Evolutionary conservation across 2,888 invertebrate genomes (phyloP).

Genomic region (Parthenolecanium corni): DNA sequence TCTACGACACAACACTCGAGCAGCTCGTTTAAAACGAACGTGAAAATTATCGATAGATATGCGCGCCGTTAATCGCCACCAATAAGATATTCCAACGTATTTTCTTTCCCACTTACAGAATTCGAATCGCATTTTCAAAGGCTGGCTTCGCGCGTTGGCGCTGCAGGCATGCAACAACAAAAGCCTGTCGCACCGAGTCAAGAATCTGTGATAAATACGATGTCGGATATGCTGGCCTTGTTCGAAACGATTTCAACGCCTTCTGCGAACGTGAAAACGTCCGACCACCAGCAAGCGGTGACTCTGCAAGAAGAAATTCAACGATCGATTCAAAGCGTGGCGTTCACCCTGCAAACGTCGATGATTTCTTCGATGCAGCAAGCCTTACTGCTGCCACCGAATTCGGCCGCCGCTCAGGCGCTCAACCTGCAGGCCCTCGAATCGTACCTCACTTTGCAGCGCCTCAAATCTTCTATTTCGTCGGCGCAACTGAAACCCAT

Average conservation of each 20-base stretch:
- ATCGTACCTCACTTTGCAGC: conserved; percentile 71
- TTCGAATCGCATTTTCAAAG: too few species aligned
- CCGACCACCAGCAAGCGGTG: not conserved
- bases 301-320: conserved; percentile 37
- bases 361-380: conserved; percentile 75
- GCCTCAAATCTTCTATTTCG: conserved; percentile 20
- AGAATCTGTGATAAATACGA: conserved; percentile 5
- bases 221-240: conserved; percentile 10
- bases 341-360: conserved; percentile 69
- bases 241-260: conserved; percentile 3
- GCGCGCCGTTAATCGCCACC: too few species aligned
- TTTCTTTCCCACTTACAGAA: too few species aligned
- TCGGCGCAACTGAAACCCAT: conserved; percentile 12
- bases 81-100: too few species aligned
- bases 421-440: conserved; percentile 74
- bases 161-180: conserved; percentile 13
- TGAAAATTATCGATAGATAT: too few species aligned
- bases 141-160: too few species aligned
- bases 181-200: not conserved
- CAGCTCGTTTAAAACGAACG: too few species aligned
- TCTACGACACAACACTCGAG: too few species aligned
- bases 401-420: conserved; percentile 73
- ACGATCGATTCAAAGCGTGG: conserved; percentile 45
- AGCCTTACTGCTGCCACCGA: conserved; percentile 67
- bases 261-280: not conserved